Base-by-base conservation (phyloP, 2,888 invertebrate genomes). In the Agriotes lineatus region DNA sequence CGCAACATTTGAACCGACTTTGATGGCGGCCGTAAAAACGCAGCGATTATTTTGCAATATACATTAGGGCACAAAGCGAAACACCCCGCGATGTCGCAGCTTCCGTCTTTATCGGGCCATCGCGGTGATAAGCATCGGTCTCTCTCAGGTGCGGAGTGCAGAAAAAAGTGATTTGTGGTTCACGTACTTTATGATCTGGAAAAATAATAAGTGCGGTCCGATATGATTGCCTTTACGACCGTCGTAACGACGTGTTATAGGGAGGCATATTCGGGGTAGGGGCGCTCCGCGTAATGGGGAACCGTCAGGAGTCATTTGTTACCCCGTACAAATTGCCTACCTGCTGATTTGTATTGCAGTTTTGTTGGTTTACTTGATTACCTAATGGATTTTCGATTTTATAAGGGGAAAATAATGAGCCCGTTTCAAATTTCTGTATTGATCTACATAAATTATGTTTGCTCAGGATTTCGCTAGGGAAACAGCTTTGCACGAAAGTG, bases 141-240 rank as follows among this genome's bases (percentile, higher is more conserved):
- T 75, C 72, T 68, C 72, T 74, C 73, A 69, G 68, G 64, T 63
- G 66, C 58, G 69, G 70, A 57, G 48, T 59, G 39, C 42, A 61
- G 69, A 70, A 76, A 75, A 77, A 74, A 75, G 75, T 79, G 79
- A 79, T 79, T 79, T 79, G 78, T 77, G 75, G 69, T 69, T 72
- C 62, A 71, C 69, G 75, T 72, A 76, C 72, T 79, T 79, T 79
- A 79, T 79, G 79, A 79, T 77, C 77, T 76, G 79, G 79, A 79
- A 79, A 79, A 79, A 79, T 79, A 79, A 79, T 79, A 79, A 79
- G 79, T 78, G 76, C 77, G 77, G 78, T 77, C 79, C 78, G 77
- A 79, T 79, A 78, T 79, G 79, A 79, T 79, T 79, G 78, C 78
- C 77, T 78, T 78, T 77, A 77, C 75, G 76, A 75, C 70, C 71